These are phyloP conservation scores for Oncorhynchus mykiss DNA, from an alignment of 2,113 vertebrate species.

Conservation along the genomic window DNA sequence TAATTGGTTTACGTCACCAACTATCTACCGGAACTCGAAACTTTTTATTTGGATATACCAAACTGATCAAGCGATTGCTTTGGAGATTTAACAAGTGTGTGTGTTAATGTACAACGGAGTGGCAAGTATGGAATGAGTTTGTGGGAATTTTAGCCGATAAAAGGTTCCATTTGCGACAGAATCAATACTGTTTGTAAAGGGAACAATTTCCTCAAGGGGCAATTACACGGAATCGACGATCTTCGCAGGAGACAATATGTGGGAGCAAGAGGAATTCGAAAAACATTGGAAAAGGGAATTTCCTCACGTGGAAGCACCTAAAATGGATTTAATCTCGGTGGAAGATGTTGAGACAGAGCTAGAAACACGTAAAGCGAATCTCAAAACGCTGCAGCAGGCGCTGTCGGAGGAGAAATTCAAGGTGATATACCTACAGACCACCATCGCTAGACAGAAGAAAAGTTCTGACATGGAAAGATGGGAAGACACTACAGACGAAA, in stretches of 20 bases:
- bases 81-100: constrained; percentile 10
- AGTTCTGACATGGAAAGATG: constrained; percentile 34
- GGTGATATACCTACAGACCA: constrained; percentile 86
- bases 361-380: constrained; percentile 77
- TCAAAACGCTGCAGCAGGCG: constrained; percentile 82
- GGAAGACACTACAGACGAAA: constrained; percentile 40
- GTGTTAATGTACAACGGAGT: neutral
- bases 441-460: constrained; percentile 68
- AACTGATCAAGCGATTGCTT: neutral
- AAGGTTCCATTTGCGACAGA: constrained; percentile 5
- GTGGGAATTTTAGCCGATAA: neutral
- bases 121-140: neutral
- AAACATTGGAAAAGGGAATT: constrained; percentile 89
- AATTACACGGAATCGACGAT: neutral
- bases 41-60: constrained; percentile 28
- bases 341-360: constrained; percentile 82
- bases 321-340: constrained; percentile 78
- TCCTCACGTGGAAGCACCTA: constrained; percentile 79
- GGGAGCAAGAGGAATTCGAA: constrained; percentile 85
- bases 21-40: constrained; percentile 52
- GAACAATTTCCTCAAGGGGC: neutral
- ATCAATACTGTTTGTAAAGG: neutral
- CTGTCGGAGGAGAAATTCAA: constrained; percentile 89
- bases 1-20: constrained; percentile 51
- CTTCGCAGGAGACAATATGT: constrained; percentile 65